Base-by-base conservation (phyloP, 1,140 invertebrate species). In the Drosophila quadrilineata region DNA sequence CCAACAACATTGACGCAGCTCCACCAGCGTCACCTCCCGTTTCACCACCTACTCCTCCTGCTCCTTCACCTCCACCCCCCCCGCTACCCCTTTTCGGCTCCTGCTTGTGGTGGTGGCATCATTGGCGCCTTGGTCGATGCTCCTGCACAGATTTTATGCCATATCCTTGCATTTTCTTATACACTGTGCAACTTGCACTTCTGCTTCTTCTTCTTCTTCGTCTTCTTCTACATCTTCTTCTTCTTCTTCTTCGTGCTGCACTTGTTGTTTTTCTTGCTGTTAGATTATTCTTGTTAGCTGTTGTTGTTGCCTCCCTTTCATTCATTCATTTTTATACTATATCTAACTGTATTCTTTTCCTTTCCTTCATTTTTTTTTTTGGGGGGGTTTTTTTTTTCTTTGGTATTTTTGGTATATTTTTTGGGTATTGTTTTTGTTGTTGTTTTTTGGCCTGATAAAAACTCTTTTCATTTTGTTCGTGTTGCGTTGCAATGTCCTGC, bases 381-480 rank as follows among this genome's bases (percentile, higher is more conserved):
- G n/a, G 28, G 12, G 10, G 12, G 36, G 26, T 21, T 53, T 45
- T 29, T 8, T 19, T 28, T 24, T 17, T 21, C 31, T 38, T 31
- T 43, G 17, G 19, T 41, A 19, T 33, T 35, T 16, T n/a, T n/a
- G n/a, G n/a, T n/a, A n/a, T 8, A 24, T 16, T 33, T 33, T 17
- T 29, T 19, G 35, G 17, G 24, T 46, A 6, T 57, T 38, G 26
- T 43, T 40, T 17, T 33, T 8, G n/a, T 46, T 58, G 17, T 38
- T 59, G 58, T 66, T 74, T 60, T 62, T 62, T 58, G 46, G 69
- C 49, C 65, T 73, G 77, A 77, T 85, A 84, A 84, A n/a, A 84
- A 84, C 79, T 84, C 77, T 85, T 82, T 76, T 84, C 77, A 79
- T 84, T 79, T 84, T 77, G 79, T 74, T 64, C 63, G 57, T 76